Evolutionary conservation across 2,113 vertebrate genomes (phyloP).

Genomic region (Pleuronectes platessa): DNA sequence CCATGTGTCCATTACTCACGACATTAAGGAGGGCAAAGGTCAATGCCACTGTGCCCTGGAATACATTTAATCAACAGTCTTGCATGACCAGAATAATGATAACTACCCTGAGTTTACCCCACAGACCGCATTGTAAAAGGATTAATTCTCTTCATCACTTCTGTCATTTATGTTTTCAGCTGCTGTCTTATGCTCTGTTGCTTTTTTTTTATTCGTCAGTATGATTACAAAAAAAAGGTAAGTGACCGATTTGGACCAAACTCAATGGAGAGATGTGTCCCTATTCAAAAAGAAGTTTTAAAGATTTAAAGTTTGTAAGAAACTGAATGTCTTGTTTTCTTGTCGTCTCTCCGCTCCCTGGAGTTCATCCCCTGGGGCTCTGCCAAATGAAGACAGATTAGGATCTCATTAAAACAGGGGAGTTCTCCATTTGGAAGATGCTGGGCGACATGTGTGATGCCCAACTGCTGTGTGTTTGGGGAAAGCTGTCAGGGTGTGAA

Average conservation of each 20-base stretch:
- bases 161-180: too few species aligned
- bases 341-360: background rate
- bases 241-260: too few species aligned
- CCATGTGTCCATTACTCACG: background rate
- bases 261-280: too few species aligned
- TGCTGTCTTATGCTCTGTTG: too few species aligned
- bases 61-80: slow-evolving; percentile 8
- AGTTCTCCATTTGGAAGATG: background rate
- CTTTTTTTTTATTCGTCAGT: too few species aligned
- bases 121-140: too few species aligned
- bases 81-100: background rate
- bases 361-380: background rate
- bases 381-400: background rate
- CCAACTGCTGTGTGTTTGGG: background rate
- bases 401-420: background rate
- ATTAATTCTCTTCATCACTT: too few species aligned
- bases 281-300: too few species aligned
- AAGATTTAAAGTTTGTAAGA: background rate
- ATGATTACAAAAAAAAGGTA: too few species aligned
- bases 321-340: background rate
- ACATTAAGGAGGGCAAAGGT: slow-evolving; percentile 3
- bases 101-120: too few species aligned
- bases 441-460: background rate
- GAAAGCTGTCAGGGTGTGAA: slow-evolving; percentile 3
- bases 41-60: background rate